Percentiles rank a stretch among this genome's conserved stretches.
These are phyloP conservation scores for Varanus salvator DNA, from an alignment of 2,113 vertebrate species.

Conservation along the genomic window DNA sequence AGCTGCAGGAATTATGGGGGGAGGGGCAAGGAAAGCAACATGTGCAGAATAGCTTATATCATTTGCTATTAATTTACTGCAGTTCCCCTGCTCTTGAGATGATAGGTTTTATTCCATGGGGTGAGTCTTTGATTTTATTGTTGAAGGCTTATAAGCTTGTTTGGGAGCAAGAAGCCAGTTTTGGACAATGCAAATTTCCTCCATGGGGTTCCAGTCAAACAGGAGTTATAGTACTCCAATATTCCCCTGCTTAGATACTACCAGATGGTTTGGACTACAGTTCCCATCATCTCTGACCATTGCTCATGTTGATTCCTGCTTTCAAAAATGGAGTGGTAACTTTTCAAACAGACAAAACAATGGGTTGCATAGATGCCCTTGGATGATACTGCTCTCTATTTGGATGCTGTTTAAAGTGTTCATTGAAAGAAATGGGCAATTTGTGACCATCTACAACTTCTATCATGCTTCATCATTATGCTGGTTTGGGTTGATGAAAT, in stretches of 20 bases:
- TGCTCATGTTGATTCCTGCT: no score
- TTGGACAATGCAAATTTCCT: not conserved
- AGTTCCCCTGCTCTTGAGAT: not conserved
- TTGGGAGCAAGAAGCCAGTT: not conserved
- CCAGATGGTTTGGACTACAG: not conserved
- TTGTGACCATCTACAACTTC: no score
- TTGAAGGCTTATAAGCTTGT: not conserved
- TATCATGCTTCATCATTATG: not conserved
- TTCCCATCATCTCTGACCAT: no score
- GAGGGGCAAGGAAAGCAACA: not conserved
- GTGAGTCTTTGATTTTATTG: not conserved
- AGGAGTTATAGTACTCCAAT: not conserved
- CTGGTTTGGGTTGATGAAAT: not conserved
- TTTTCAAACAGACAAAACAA: not conserved
- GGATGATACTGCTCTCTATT: not conserved
- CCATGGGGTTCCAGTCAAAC: not conserved
- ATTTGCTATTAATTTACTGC: not conserved
- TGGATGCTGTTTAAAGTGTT: no score
- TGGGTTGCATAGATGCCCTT: not conserved
- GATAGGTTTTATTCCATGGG: not conserved
- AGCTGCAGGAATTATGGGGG: constrained; percentile 36
- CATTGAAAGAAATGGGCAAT: no score
- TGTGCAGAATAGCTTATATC: not conserved
- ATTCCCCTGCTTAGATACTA: no score
- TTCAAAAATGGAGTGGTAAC: not conserved